Percentiles rank a stretch among this genome's conserved stretches.
These are phyloP conservation scores for Clarias gariepinus DNA, from an alignment of 2,113 vertebrate species.

Conservation along the genomic window DNA sequence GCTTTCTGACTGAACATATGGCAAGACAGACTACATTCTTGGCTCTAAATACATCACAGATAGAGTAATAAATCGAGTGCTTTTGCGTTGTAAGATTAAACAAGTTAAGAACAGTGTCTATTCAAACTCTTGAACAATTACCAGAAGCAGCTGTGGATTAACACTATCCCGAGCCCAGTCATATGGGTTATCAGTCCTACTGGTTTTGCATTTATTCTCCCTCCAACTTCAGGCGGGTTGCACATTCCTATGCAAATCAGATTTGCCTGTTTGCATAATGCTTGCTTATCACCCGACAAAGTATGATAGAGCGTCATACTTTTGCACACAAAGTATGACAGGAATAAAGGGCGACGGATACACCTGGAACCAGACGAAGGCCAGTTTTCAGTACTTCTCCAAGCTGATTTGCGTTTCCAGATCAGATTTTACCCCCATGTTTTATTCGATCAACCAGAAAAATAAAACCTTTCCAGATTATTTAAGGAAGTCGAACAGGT, in stretches of 20 bases:
- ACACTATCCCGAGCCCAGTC: neutral
- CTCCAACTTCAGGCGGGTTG: neutral
- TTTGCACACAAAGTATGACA: neutral
- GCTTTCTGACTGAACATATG: slow-evolving; percentile 3
- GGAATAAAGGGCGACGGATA: neutral
- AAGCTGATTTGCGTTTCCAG: neutral
- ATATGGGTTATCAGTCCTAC: neutral
- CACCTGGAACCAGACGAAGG: neutral
- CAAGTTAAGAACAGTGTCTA: neutral
- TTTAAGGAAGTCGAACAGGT: neutral
- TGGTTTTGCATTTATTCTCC: neutral
- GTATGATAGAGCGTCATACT: too few species aligned
- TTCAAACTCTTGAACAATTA: neutral
- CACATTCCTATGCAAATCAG: slow-evolving; percentile 6
- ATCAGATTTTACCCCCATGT: neutral
- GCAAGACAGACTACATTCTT: slow-evolving; percentile 7
- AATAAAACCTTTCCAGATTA: neutral
- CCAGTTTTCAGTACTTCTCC: neutral
- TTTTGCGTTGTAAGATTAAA: slow-evolving; percentile 5
- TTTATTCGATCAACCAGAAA: neutral
- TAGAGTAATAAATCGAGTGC: slow-evolving; percentile 24
- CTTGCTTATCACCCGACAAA: slow-evolving; percentile 3
- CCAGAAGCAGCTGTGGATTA: neutral
- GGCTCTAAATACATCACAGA: neutral
- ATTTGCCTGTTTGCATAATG: slow-evolving; percentile 7